Percentiles rank a stretch among this genome's conserved stretches.
Conservation (phyloP, 2,888 invertebrate species). For the Metacarcinus magister region DNA sequence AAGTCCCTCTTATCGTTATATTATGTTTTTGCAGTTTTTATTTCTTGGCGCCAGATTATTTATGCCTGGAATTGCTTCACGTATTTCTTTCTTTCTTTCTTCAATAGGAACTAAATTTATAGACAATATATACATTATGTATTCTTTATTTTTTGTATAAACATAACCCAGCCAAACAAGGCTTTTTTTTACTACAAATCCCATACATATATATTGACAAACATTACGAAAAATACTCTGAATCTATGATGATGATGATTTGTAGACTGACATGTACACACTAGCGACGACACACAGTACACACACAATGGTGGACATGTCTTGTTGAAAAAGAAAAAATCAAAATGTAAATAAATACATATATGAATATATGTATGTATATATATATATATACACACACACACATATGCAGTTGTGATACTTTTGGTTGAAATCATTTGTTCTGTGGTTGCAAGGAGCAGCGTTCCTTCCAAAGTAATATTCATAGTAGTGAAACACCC, state of each 20-base stretch:
- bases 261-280: conserved; percentile 21
- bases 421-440: neutral
- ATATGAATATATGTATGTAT: neutral
- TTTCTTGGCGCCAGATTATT: too few species aligned
- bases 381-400: neutral
- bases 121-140: too few species aligned
- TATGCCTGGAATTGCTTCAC: too few species aligned
- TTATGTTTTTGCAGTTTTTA: too few species aligned
- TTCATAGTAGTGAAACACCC: neutral
- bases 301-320: neutral
- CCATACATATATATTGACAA: too few species aligned
- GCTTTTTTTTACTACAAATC: too few species aligned
- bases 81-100: too few species aligned
- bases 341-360: neutral
- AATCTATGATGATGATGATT: neutral
- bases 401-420: neutral
- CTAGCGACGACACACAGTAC: neutral
- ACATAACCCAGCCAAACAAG: too few species aligned
- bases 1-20: too few species aligned
- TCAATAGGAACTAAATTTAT: too few species aligned
- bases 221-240: neutral
- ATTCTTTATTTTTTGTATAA: too few species aligned
- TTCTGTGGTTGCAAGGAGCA: neutral
- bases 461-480: neutral
- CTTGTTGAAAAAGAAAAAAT: neutral